A percentile compares a stretch with the other conserved stretches of the same genome.
Conservation (phyloP, 2,797 vertebrate genomes). For the Arctocebus calabarensis region DNA sequence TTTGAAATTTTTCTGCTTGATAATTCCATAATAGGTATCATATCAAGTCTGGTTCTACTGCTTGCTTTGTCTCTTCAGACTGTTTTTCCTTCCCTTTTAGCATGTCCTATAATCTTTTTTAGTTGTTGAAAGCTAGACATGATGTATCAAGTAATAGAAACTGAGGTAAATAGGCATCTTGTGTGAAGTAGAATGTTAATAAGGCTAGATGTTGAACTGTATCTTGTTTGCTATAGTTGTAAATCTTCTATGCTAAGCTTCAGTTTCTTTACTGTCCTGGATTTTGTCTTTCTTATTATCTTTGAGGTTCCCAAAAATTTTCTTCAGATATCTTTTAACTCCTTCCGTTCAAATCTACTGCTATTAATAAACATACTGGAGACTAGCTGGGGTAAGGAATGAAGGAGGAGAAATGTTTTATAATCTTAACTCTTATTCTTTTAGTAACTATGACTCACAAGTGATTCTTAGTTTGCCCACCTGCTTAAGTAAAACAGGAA, state of each 20-base stretch:
- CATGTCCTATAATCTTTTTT: neutral
- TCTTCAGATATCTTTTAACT: neutral
- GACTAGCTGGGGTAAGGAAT: neutral
- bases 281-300: neutral
- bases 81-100: neutral
- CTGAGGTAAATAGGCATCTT: neutral
- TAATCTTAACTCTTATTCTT: neutral
- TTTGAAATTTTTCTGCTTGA: neutral
- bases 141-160: neutral
- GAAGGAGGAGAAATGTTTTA: neutral
- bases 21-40: neutral
- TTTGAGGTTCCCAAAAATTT: constrained; percentile 21
- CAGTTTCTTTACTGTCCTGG: neutral
- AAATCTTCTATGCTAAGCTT: neutral
- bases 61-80: neutral
- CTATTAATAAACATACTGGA: neutral
- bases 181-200: constrained; percentile 14
- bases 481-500: neutral
- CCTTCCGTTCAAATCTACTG: neutral
- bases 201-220: neutral
- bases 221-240: neutral
- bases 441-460: neutral
- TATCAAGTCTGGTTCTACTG: neutral
- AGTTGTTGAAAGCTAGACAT: neutral
- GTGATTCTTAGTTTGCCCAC: neutral